Evolutionary conservation across 2,113 vertebrate species (phyloP).

Genomic region (Megaceryle torquata): DNA sequence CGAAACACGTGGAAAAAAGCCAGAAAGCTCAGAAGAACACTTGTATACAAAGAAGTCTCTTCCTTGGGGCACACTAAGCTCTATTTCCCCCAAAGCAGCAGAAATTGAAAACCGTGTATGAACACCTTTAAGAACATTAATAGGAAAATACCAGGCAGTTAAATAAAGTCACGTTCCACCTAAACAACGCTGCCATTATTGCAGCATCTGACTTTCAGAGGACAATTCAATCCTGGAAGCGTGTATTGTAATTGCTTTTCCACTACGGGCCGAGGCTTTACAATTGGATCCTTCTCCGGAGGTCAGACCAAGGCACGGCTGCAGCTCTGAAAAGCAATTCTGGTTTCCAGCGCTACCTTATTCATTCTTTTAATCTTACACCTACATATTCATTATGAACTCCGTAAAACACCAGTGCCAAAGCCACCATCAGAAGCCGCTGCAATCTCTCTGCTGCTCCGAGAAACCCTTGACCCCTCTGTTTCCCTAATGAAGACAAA

Average conservation of each 20-base stretch:
- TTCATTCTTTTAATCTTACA: conserved; percentile 65
- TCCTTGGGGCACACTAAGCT: background rate
- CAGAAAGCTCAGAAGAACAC: background rate
- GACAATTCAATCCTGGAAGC: conserved; percentile 25
- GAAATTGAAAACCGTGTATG: background rate
- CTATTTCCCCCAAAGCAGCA: background rate
- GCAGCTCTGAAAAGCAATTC: conserved; percentile 13
- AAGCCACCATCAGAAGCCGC: background rate
- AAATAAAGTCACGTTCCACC: background rate
- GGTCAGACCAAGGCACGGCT: conserved; percentile 55
- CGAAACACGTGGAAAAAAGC: background rate
- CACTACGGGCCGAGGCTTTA: background rate
- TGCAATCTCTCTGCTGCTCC: background rate
- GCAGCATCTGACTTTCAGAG: conserved; percentile 33
- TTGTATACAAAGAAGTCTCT: background rate
- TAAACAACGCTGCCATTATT: conserved; percentile 16
- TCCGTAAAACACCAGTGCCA: background rate
- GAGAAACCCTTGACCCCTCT: background rate
- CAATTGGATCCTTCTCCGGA: conserved; percentile 60
- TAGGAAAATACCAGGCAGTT: background rate
- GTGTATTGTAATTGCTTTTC: conserved; percentile 30
- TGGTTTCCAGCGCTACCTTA: background rate
- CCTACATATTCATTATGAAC: conserved; percentile 54
- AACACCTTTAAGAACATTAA: background rate
- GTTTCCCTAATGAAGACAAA: background rate